Conservation (phyloP, 2,113 vertebrate species). For the Mirounga angustirostris region DNA sequence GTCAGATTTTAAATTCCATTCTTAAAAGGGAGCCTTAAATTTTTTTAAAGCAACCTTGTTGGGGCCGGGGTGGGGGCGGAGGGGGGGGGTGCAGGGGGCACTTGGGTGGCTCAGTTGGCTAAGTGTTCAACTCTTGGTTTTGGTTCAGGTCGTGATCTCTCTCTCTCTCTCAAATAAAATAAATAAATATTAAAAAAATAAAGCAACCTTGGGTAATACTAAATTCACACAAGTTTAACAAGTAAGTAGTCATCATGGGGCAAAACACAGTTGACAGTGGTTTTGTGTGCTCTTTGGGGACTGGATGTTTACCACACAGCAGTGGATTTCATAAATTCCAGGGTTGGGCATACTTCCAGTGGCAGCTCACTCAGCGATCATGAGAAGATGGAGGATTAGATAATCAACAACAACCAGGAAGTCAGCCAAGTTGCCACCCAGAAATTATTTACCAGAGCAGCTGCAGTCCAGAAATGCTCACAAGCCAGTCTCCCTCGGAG, state of each 20-base stretch:
- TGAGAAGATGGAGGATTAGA: conserved; percentile 55
- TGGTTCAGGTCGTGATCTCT: neutral
- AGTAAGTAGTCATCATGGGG: neutral
- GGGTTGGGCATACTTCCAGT: conserved; percentile 23
- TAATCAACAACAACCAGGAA: conserved; percentile 54
- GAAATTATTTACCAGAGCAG: conserved; percentile 68
- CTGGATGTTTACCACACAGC: conserved; percentile 32
- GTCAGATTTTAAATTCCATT: conserved; percentile 17
- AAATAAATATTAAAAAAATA: neutral
- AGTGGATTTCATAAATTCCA: conserved; percentile 67
- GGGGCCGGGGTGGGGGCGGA: no score
- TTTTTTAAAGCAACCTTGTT: neutral
- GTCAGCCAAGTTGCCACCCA: conserved; percentile 72
- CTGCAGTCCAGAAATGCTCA: conserved; percentile 59
- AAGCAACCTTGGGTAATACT: neutral
- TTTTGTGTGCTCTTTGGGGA: conserved; percentile 9
- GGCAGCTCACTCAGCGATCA: neutral
- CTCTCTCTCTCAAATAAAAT: neutral
- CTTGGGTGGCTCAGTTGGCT: neutral
- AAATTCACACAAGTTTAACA: conserved; percentile 12
- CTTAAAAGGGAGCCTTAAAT: neutral
- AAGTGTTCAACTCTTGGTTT: neutral
- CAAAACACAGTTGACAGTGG: neutral
- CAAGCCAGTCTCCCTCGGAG: neutral
- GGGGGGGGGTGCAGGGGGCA: no score